Conservation (phyloP, 2,113 vertebrate species). For the Puffinus mauretanicus region DNA sequence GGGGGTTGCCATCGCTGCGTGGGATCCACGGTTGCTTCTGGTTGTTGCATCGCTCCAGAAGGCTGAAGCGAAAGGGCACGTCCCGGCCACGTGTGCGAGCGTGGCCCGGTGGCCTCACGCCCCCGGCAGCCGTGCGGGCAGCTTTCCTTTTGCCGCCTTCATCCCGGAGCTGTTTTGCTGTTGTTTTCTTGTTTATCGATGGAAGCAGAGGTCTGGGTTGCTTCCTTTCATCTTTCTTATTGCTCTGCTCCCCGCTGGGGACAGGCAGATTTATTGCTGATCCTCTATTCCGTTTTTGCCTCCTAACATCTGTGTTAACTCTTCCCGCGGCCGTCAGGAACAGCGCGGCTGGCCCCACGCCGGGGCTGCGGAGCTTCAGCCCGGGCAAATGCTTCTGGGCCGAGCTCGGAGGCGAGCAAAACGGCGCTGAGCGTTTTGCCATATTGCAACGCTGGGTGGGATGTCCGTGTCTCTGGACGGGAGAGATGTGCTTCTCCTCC, state of each 20-base stretch:
- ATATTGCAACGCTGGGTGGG: not conserved
- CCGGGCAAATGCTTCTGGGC: not conserved
- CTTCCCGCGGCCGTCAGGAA: not conserved
- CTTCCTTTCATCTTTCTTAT: not conserved
- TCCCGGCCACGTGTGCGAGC: not conserved
- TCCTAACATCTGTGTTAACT: not conserved
- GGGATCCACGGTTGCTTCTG: not conserved
- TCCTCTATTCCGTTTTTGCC: not conserved
- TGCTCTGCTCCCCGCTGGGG: not conserved
- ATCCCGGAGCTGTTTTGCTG: not conserved
- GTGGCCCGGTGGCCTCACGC: not conserved
- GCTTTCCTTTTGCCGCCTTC: rapidly evolving
- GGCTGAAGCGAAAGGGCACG: not conserved
- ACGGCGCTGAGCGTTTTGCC: not conserved
- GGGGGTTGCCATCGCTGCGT: not conserved
- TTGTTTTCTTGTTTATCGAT: not conserved
- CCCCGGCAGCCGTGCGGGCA: not conserved
- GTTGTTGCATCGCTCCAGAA: not conserved
- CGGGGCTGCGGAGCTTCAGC: not conserved
- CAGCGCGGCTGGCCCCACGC: not conserved
- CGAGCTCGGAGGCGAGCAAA: not conserved
- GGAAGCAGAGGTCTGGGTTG: not conserved
- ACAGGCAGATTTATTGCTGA: not conserved
- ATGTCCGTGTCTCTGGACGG: not conserved
- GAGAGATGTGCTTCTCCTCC: not conserved